These are phyloP conservation scores for Epistrophella euchroma DNA, from an alignment of 2,888 invertebrate genomes.

Conservation along the genomic window DNA sequence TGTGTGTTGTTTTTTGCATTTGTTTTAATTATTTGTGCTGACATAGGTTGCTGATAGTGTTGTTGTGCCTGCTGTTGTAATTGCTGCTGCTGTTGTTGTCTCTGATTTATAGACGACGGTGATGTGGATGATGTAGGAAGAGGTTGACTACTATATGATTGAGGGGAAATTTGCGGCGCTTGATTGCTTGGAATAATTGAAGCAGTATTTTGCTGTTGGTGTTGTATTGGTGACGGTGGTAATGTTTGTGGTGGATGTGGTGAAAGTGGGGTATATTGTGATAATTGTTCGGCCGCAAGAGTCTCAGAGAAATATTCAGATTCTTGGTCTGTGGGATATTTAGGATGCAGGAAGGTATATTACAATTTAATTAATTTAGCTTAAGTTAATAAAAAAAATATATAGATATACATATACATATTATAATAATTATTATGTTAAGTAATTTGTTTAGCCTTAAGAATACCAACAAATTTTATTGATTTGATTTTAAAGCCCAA, in stretches of 20 bases:
- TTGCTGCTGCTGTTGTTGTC: slow-evolving; percentile 78
- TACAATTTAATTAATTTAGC: slow-evolving; percentile 50
- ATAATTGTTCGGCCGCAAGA: slow-evolving; percentile 84
- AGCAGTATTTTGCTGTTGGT: slow-evolving; percentile 84
- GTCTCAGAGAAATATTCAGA: slow-evolving; percentile 84
- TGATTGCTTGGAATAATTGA: slow-evolving; percentile 82
- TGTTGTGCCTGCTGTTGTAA: slow-evolving; percentile 77
- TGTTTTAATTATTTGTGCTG: slow-evolving; percentile 73
- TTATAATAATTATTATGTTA: not conserved
- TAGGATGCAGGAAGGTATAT: slow-evolving; percentile 61
- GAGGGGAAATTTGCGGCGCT: slow-evolving; percentile 77
- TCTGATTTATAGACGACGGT: slow-evolving; percentile 77
- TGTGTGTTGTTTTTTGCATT: slow-evolving; percentile 77
- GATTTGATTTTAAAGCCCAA: slow-evolving; percentile 34
- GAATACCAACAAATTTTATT: slow-evolving; percentile 26
- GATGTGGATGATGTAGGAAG: slow-evolving; percentile 77
- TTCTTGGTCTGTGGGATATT: slow-evolving; percentile 80
- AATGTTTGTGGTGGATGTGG: slow-evolving; percentile 81
- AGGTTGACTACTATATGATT: slow-evolving; percentile 74
- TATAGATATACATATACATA: not conserved
- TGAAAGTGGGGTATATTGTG: slow-evolving; percentile 83
- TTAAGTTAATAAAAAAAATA: slow-evolving; percentile 22
- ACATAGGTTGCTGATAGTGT: slow-evolving; percentile 67
- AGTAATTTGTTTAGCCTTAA: slow-evolving; percentile 9
- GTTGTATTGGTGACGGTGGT: slow-evolving; percentile 82